Base-by-base conservation (phyloP, 1,140 invertebrate genomes). In the Argopecten irradians region DNA sequence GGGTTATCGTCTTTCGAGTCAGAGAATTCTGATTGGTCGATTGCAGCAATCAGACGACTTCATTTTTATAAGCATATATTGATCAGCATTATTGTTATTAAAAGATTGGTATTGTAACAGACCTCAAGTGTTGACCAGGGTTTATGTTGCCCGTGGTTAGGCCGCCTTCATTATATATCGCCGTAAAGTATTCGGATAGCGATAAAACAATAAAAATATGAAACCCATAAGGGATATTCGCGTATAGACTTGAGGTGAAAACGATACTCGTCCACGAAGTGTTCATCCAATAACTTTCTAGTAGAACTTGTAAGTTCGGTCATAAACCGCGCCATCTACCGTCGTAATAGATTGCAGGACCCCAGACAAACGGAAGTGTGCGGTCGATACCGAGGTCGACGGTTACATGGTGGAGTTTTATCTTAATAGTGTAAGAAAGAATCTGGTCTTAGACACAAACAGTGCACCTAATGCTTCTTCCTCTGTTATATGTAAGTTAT, bases 251-350 rank as follows among this genome's bases (percentile, higher is more conserved):
- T 22, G 19, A 3, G 28, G 55, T 71, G 55, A 71, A 71, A 71
- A 71, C 28, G 55, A 71, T 71, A 71, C 55, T n/a, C n/a, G 55
- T n/a, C 55, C 22, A 71, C 55, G 55, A 71, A 71, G 55, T n/a
- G 55, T 71, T 71, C 55, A 71, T 71, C 55, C 55, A 71, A 71
- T 71, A 71, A 71, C 55, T 71, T 71, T 71, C 55, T n/a, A 71
- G 55, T 71, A 71, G 55, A 28, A 71, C 55, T 71, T 71, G 55
- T 71, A 28, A 71, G n/a, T 71, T 71, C n/a, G 55, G 55, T 71
- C 55, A n/a, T 71, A 71, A 71, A 71, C 19, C 55, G 22, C 55
- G 28, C 55, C 55, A n/a, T 71, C 55, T 28, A 71, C 55, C n/a
- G 55, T n/a, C 55, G 55, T 71, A 71, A 71, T 71, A 28, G 55